These are phyloP conservation scores for Dufourea novaeangliae DNA, from an alignment of 1,140 invertebrate species.

Conservation along the genomic window DNA sequence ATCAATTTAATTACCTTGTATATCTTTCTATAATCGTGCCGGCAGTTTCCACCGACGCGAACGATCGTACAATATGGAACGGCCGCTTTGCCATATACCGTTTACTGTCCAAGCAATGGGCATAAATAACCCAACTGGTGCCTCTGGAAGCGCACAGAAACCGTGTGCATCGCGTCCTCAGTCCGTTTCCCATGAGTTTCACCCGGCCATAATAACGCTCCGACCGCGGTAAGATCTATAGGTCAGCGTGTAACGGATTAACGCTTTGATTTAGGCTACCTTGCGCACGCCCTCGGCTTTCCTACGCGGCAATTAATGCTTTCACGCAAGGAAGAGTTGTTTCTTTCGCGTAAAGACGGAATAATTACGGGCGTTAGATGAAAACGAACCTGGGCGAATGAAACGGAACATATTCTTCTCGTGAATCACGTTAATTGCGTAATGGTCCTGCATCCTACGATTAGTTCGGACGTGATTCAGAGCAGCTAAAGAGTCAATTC, in stretches of 20 bases:
- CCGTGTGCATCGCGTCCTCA: neutral
- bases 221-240: neutral
- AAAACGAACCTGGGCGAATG: neutral
- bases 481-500: neutral
- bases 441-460: neutral
- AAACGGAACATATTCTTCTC: neutral
- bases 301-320: neutral
- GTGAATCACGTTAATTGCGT: constrained; percentile 27
- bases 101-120: constrained; percentile 5
- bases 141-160: neutral
- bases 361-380: constrained; percentile 9
- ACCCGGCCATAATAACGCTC: constrained; percentile 6
- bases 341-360: neutral
- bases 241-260: constrained; percentile 36
- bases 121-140: constrained; percentile 26
- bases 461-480: neutral
- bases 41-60: neutral
- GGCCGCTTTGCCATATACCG: neutral
- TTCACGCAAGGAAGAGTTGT: constrained; percentile 18
- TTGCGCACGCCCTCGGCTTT: neutral
- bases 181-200: constrained; percentile 49
- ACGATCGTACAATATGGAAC: neutral
- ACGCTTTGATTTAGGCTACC: constrained; percentile 32
- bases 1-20: neutral
- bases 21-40: neutral